Conservation (phyloP, 2,113 vertebrate species). For the Sebastes fasciatus region DNA sequence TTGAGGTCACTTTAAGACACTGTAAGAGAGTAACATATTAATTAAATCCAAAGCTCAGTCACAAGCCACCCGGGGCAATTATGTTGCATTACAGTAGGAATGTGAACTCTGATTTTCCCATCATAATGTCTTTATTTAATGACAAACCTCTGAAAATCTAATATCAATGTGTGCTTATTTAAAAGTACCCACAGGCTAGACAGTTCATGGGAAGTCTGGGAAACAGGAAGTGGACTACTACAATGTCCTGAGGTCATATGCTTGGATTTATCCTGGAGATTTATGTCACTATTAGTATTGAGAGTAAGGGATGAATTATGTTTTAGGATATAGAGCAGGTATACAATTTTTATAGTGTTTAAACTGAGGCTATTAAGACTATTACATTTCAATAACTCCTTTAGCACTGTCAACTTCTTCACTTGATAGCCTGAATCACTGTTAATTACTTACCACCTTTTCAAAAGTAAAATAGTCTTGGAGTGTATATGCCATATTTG, state of each 20-base stretch:
- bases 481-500: not conserved
- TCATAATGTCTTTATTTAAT: slow-evolving; percentile 35
- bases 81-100: not conserved
- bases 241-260: slow-evolving; percentile 14
- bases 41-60: slow-evolving; percentile 13
- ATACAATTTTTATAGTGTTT: not conserved
- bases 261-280: slow-evolving; percentile 19
- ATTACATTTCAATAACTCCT: not conserved
- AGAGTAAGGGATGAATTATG: not conserved
- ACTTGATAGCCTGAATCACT: not conserved
- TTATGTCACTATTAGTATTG: slow-evolving; percentile 7
- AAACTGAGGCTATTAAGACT: not conserved
- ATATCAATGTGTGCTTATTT: slow-evolving; percentile 24
- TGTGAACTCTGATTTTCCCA: slow-evolving; percentile 30
- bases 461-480: not conserved
- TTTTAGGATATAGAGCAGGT: not conserved
- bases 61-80: not conserved
- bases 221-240: slow-evolving; percentile 47
- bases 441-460: not conserved
- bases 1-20: slow-evolving; percentile 12
- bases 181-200: slow-evolving; percentile 20
- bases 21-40: not conserved
- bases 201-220: slow-evolving; percentile 23
- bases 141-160: slow-evolving; percentile 25
- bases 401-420: not conserved